A percentile compares a stretch with the other conserved stretches of the same genome.
Conservation (phyloP, 2,113 vertebrate genomes). For the Xenopus borealis region DNA sequence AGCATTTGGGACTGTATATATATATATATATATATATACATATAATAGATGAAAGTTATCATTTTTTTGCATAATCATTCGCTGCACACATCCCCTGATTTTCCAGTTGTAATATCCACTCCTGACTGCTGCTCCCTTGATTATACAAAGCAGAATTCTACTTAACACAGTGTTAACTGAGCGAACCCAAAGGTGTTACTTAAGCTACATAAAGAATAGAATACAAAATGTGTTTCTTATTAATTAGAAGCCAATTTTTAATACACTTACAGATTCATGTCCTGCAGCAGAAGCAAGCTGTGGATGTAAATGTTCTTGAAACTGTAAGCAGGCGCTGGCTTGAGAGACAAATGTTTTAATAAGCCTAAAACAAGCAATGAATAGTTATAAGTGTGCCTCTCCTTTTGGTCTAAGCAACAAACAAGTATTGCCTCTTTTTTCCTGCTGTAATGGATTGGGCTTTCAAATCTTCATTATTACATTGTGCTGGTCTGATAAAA, state of each 20-base stretch:
- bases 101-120: too few species aligned
- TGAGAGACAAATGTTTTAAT: slow-evolving; percentile 39
- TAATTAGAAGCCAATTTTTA: slow-evolving; percentile 10
- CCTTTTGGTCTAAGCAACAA: slow-evolving; percentile 20
- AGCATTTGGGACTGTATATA: too few species aligned
- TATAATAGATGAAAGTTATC: too few species aligned
- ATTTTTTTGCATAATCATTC: too few species aligned
- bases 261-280: slow-evolving; percentile 3
- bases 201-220: neutral
- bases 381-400: slow-evolving; percentile 28
- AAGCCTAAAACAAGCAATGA: slow-evolving; percentile 40
- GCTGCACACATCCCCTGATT: too few species aligned
- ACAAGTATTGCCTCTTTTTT: slow-evolving; percentile 14
- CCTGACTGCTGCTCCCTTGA: too few species aligned
- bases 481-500: slow-evolving; percentile 37
- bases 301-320: neutral
- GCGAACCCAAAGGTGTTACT: too few species aligned
- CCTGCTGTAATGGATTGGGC: slow-evolving; percentile 36
- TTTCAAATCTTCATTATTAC: slow-evolving; percentile 44
- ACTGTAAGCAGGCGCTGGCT: slow-evolving; percentile 13
- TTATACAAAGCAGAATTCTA: too few species aligned
- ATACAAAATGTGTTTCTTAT: neutral
- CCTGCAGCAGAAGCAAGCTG: neutral
- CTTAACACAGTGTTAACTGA: too few species aligned
- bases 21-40: too few species aligned